Conservation (phyloP, 1,140 invertebrate genomes). For the Maniola jurtina region DNA sequence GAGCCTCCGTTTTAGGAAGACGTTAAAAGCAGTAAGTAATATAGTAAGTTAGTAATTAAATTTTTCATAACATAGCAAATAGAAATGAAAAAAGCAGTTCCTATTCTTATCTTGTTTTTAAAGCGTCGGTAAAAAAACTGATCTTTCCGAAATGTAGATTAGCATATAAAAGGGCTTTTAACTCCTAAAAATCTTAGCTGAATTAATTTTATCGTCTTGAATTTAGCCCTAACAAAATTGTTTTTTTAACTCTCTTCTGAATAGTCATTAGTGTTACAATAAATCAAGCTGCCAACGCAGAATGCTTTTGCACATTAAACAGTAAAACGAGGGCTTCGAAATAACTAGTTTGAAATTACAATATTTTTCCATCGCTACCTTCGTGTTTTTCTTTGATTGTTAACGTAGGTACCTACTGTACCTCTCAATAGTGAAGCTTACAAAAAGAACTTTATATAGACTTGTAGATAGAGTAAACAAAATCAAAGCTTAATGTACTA, state of each 20-base stretch:
- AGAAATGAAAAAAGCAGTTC: background rate
- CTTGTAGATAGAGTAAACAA: no score
- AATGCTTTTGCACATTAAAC: conserved; percentile 34
- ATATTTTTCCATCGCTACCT: conserved; percentile 9
- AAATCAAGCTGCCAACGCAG: conserved; percentile 32
- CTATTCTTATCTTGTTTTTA: conserved; percentile 1
- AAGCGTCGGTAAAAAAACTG: conserved; percentile 7
- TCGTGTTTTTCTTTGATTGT: conserved; percentile 2
- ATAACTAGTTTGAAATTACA: conserved; percentile 23
- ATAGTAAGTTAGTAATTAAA: background rate
- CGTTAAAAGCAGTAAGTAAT: no score
- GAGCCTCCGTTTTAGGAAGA: no score
- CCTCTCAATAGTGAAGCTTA: no score
- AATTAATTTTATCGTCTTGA: conserved; percentile 35
- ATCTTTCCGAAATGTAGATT: conserved; percentile 24
- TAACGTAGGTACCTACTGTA: no score
- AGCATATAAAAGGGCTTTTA: conserved; percentile 32
- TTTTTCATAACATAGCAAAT: conserved; percentile 1
- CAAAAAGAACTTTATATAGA: no score
- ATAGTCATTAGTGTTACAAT: conserved; percentile 35
- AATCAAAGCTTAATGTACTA: no score
- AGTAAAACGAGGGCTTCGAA: conserved; percentile 26
- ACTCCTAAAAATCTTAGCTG: conserved; percentile 32
- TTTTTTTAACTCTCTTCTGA: conserved; percentile 29
- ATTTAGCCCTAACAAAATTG: conserved; percentile 29